Base-by-base conservation (phyloP, 2,888 invertebrate species). In the Euphydryas editha region DNA sequence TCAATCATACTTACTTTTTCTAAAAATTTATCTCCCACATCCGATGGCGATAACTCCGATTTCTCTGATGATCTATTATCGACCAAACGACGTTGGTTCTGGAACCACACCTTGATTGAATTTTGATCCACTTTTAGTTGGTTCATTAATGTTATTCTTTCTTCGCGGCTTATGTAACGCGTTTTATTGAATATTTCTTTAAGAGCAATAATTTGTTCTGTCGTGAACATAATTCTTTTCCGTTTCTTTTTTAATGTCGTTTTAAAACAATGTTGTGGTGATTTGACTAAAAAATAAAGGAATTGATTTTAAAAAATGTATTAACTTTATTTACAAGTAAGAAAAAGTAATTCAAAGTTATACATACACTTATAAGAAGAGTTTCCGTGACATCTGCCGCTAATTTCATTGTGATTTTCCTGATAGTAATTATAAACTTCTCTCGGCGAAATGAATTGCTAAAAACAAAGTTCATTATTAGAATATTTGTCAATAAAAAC, bases 61-160 rank as follows among this genome's bases (percentile, higher is more conserved):
- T 58, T 17, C 13, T 68, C 76, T 24, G 69, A 82, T 37, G 67
- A 65, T 59, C 67, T 76, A 21, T 75, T 75, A 6, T 73, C 75
- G 66, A 95, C 94, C 95, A 96, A 95, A 0, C 95, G 73, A 11
- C 76, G 85, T 0, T 95, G 88, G 77, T 96, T 96, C 80, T 96
- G 96, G 79, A 96, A 96, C 96, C 96, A 96, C 30, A 96, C 95
- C 83, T 96, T 96, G 61, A 96, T 95, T 77, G 96, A 95, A 18
- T 95, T 85, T 75, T 96, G 96, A 15, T 94, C 93, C 2, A 96
- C 86, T 64, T 11, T 70, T 46, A 77, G 86, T 6, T 86, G 79
- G 0, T 94, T 82, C 0, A 95, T 95, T 81, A 97, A 88, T 67
- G 94, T 93, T 65, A 95, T 94, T 59, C 96, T 88, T 24, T 95